phyloP scores from a whole-genome alignment of 2,888 invertebrate genomes.

The Papilio demoleus region DNA sequence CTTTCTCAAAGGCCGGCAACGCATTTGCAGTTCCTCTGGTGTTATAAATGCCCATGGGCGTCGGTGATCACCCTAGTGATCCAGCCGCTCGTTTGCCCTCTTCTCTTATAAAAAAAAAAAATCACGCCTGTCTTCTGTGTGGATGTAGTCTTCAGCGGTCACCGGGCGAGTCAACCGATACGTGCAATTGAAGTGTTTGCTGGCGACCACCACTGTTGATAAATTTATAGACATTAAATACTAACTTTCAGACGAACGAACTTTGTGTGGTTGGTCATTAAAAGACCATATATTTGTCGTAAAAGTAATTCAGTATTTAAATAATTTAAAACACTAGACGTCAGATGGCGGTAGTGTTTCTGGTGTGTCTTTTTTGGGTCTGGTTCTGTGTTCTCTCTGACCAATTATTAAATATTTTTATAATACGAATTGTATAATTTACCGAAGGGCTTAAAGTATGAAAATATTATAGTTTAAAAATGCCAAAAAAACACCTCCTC shows the following conservation, averaged over 20 bases:
- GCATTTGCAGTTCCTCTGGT: no score
- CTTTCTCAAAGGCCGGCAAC: no score
- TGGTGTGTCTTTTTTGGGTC: no score
- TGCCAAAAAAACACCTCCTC: constrained; percentile 38
- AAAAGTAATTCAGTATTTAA: background rate
- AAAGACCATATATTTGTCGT: background rate
- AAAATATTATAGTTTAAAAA: constrained; percentile 8
- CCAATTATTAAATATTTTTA: background rate
- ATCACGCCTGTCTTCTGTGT: no score
- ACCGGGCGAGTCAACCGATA: no score
- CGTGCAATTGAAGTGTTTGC: no score
- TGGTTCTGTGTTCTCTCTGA: background rate
- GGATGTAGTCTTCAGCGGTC: no score
- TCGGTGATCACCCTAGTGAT: no score
- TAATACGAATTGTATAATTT: background rate
- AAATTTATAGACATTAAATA: background rate
- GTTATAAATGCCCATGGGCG: no score
- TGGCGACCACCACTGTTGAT: no score
- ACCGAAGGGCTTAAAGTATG: background rate
- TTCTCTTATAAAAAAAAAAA: no score
- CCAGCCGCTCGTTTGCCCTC: no score
- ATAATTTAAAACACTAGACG: background rate
- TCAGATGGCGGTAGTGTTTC: background rate
- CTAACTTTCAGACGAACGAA: background rate
- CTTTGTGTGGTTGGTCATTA: background rate